Conservation (phyloP, 2,113 vertebrate genomes). For the Verasper variegatus region DNA sequence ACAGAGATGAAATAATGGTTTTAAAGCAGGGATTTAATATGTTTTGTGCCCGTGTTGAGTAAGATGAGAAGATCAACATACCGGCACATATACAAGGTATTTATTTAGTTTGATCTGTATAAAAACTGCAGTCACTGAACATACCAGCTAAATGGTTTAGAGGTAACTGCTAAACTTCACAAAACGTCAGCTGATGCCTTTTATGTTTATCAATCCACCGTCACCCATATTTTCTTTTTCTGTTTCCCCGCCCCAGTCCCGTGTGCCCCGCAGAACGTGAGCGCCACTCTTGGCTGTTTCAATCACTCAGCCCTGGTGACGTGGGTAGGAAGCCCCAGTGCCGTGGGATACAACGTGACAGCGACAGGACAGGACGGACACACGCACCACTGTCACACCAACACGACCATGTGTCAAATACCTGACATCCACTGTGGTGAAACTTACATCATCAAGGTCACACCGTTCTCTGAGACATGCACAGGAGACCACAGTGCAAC, state of each 20-base stretch:
- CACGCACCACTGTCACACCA: slow-evolving; percentile 46
- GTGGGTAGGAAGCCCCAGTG: slow-evolving; percentile 60
- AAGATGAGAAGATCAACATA: no score
- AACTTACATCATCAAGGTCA: slow-evolving; percentile 65
- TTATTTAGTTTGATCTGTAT: no score
- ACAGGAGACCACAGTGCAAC: slow-evolving; percentile 50
- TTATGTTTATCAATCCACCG: background rate
- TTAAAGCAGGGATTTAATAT: no score
- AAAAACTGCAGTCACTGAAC: no score
- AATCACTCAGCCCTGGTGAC: slow-evolving; percentile 62
- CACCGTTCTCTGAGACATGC: slow-evolving; percentile 65
- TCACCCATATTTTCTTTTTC: background rate
- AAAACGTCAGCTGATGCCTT: background rate
- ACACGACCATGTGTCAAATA: slow-evolving; percentile 52
- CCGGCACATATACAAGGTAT: no score
- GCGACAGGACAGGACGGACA: slow-evolving; percentile 36
- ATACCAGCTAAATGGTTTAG: no score
- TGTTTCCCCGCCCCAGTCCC: slow-evolving; percentile 59
- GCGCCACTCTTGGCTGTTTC: slow-evolving; percentile 56
- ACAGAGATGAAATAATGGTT: no score
- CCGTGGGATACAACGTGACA: slow-evolving; percentile 64
- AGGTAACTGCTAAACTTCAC: no score
- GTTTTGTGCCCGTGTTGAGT: no score
- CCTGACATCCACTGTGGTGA: slow-evolving; percentile 68
- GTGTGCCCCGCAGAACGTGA: slow-evolving; percentile 74